Conservation (phyloP, 2,113 vertebrate genomes). For the Pygoscelis adeliae region DNA sequence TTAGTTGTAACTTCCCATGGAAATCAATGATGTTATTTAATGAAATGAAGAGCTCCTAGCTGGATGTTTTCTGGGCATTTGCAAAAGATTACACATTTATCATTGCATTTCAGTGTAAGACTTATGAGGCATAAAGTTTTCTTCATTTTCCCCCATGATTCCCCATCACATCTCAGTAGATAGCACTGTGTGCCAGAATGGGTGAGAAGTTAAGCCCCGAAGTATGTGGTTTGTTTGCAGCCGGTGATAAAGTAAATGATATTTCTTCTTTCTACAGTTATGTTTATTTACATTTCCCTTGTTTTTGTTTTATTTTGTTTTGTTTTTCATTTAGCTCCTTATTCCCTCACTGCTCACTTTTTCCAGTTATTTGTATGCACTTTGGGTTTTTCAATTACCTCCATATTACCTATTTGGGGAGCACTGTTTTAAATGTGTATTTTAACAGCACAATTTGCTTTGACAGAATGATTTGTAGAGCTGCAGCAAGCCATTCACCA, state of each 20-base stretch:
- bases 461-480: conserved; percentile 73
- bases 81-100: background rate
- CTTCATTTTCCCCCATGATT: background rate
- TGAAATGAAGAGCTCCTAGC: background rate
- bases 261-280: background rate
- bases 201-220: background rate
- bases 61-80: background rate
- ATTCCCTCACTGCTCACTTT: background rate
- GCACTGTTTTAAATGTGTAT: conserved; percentile 53
- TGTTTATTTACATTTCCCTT: background rate
- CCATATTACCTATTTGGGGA: conserved; percentile 43
- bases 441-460: conserved; percentile 60
- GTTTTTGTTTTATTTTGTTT: background rate
- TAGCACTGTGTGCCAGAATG: background rate
- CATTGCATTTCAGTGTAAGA: background rate
- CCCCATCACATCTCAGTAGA: background rate
- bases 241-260: background rate
- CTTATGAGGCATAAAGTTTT: background rate
- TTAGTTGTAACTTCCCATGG: background rate
- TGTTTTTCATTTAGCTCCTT: background rate
- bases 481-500: conserved; percentile 52
- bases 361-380: conserved; percentile 26
- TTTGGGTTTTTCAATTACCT: conserved; percentile 56
- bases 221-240: background rate
- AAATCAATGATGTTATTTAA: background rate